Base-by-base conservation (phyloP, 2,797 vertebrate genomes). In the Labeo calbasu region DNA sequence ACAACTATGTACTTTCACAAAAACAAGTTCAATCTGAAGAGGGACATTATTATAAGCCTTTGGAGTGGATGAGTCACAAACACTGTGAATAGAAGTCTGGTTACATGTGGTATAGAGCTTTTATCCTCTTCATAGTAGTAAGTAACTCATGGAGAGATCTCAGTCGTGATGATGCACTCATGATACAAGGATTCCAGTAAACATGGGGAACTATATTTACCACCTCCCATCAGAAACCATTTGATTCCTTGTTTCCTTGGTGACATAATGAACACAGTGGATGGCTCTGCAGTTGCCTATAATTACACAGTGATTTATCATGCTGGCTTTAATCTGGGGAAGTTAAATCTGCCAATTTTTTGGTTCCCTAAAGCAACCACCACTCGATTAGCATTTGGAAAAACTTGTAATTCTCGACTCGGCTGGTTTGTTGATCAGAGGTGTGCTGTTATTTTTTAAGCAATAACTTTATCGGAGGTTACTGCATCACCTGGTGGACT, bases 301-400 rank as follows among this genome's bases (percentile, higher is more conserved):
- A 95, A 95, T 95, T 94, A 95, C 86, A 90, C 88, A 89, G 86
- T 87, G 89, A 91, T 88, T 89, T 92, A 92, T 92, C 92, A 94
- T 91, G 83, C 85, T 92, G 89, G 92, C 92, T 94, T 92, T 92
- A 93, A 93, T 94, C 89, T 91, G 89, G 77, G 90, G 17, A 63
- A 79, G 81, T 85, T 69, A 86, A 79, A 86, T 71, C 84, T 75
- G 61, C 36, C 17, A n/a, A 80, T 68, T 53, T 76, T 73, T 77
- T 23, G 32, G 40, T 48, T 61, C 32, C 55, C 43, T 71, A 73
- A 80, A 71, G 72, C 59, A 23, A 69, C 36, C 61, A 61, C 77
- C 71, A 83, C 53, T 68, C 43, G 1, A 59, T 40, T 63, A 89
- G 6, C 14, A 57, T 63, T 65, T n/a, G 12, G 0, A 17, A 59